Percentiles rank a stretch among this genome's conserved stretches.
Conservation (phyloP, 2,113 vertebrate species). For the Potamarius usumacintae region DNA sequence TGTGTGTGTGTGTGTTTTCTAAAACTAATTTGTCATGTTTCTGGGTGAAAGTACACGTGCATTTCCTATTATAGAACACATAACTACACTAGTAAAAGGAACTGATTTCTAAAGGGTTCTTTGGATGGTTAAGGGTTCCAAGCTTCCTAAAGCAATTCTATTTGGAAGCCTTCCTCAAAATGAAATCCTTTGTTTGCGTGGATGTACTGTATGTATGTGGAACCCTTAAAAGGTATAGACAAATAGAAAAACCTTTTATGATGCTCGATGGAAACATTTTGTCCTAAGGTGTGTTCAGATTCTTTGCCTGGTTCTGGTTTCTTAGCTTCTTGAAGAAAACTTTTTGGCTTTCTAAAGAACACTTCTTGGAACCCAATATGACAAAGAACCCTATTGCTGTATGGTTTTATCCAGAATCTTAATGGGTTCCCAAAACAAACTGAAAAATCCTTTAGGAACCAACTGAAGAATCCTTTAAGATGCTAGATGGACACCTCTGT, state of each 20-base stretch:
- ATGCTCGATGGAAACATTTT: no score
- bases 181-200: neutral
- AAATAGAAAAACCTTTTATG: neutral
- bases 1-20: neutral
- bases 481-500: no score
- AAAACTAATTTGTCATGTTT: neutral
- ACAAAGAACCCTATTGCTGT: neutral
- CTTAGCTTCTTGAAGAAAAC: neutral
- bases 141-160: neutral
- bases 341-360: neutral
- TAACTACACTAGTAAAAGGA: neutral
- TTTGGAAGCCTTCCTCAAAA: neutral
- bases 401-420: neutral
- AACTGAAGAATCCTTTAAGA: no score
- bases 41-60: neutral
- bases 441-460: no score
- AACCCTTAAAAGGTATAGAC: neutral
- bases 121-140: neutral
- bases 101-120: neutral
- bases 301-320: neutral
- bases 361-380: neutral
- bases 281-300: no score
- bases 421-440: neutral
- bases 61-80: neutral
- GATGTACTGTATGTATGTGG: neutral